Base-by-base conservation (phyloP, 2,888 invertebrate genomes). In the Ecliptopera silaceata region DNA sequence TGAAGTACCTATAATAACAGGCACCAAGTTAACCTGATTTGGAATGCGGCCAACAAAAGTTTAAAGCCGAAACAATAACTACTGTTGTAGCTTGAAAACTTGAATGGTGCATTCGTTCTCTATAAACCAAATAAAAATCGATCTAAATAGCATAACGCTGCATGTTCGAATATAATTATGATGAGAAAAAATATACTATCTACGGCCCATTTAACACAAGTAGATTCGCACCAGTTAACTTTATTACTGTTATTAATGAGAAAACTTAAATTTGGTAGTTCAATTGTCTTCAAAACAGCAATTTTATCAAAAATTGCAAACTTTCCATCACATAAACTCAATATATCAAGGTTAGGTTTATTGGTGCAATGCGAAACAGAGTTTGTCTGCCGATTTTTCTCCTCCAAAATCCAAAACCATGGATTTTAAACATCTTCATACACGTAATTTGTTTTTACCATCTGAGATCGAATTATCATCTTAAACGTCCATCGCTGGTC, bases 241-340 rank as follows among this genome's bases (percentile, higher is more conserved):
- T 80, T 77, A 81, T 75, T 66, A 77, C 74, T 66, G 56, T 49
- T 65, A 77, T 80, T 74, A 79, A 70, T 75, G 64, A 66, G 31
- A 47, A 48, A 52, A 22, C 43, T 47, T 12, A 31, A 15, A 43
- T 31, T 26, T 50, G 15, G 31, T 54, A 59, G 41, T 47, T 47
- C 53, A 49, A 45, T 46, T 41, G 29, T 45, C 8, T 26, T 18
- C 13, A 39, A 12, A 29, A 45, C 12, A 41, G 44, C 34, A 26
- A 47, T 17, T 46, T 8, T 22, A 26, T 4, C 8, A 17, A 13
- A 34, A 45, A 42, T 42, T 34, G 22, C 41, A 1, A 29, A 46
- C 34, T 56, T 56, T 50, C 41, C 26, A 41, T 46, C 50, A 36
- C 26, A 42, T 12, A 39, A 44, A 57, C 47, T 31, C 45, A 44